Base-by-base conservation (phyloP, 2,888 invertebrate species). In the Heliconius cydno region DNA sequence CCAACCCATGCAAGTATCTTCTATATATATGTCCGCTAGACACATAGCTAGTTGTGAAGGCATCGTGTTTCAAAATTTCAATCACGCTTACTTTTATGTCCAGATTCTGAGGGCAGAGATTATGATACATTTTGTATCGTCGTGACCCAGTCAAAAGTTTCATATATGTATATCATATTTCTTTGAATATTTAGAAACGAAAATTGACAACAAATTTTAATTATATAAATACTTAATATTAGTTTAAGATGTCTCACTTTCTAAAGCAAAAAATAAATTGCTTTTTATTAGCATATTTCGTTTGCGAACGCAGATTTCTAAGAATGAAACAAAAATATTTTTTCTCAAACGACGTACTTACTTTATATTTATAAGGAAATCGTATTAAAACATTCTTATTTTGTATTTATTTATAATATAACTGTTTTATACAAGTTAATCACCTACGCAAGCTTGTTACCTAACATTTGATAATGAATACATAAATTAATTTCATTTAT, bases 31-130 rank as follows among this genome's bases (percentile, higher is more conserved):
- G n/a, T n/a, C n/a, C n/a, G n/a, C 2, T 57, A 57, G 57, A 57
- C 5, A 7, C 57, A 22, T 22, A 9, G 57, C 22, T 57, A 57
- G 22, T n/a, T 67, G n/a, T 68, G 6, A 68, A 68, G 68, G n/a
- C n/a, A n/a, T n/a, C n/a, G n/a, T n/a, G n/a, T n/a, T 57, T 34
- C 34, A 72, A 72, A 72, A 57, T 13, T 57, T 22, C 52, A 12
- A 72, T 72, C 13, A 57, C 72, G 57, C 34, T 72, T 34, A 57
- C 57, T 57, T 57, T 73, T 60, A 73, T 34, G 57, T 57, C 60
- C 19, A 34, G 15, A 60, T 60, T 34, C 30, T 73, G n/a, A 60
- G 34, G 34, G 22, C 22, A 34, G 34, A 3, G 70, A 6, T 68
- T 38, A 46, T 6, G 19, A 3, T 10, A 52, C 22, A n/a, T 34